Evolutionary conservation across 2,797 vertebrate species (phyloP), one percentile per base, ranked within the genome.

Genomic region (Rousettus madagascariensis): DNA sequence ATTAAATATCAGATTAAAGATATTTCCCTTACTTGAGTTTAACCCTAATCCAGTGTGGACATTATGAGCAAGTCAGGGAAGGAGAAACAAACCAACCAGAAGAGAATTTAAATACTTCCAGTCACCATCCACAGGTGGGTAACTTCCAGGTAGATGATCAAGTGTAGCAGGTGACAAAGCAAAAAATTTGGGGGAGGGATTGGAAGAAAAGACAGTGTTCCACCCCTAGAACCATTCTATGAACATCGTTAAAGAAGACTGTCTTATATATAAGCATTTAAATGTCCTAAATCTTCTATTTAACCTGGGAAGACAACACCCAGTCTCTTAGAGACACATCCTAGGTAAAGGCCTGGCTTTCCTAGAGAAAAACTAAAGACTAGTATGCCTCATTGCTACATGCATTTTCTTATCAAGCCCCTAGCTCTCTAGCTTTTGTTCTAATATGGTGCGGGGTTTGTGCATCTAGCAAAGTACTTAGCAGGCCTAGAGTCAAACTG

Each of bases 1-100:
- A 71, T 17, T 59, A 38, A 78, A 11, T 66, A 80, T 57, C 38
- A 55, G 43, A 55, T 85, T 28, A 75, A 77, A 95, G 49, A 30
- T 24, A 28, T 28, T 43, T 82, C 36, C 10, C 49, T 87, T 41
- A 28, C n/a, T 84, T 49, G 20, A 28, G 68, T 61, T 41, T 66
- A 72, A 55, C 43, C 20, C 75, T 74, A 11, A 63, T 33, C 24
- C 28, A 43, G 9, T 9, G 6, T 90, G 41, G 26, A 55, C 28
- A 55, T 59, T 69, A 38, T 65, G 46, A 96, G 69, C 41, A 82
- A 93, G 15, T 20, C 63, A 68, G 28, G 15, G 19, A 8, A 22
- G 55, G 33, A 51, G 22, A 85, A 26, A 26, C 1, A 6, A 80
- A 30, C 46, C 30, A 26, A 38, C 13, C 43, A 30, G 43, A 22